Conservation (phyloP, 2,888 invertebrate genomes). For the Hirtodrosophila trivittata region DNA sequence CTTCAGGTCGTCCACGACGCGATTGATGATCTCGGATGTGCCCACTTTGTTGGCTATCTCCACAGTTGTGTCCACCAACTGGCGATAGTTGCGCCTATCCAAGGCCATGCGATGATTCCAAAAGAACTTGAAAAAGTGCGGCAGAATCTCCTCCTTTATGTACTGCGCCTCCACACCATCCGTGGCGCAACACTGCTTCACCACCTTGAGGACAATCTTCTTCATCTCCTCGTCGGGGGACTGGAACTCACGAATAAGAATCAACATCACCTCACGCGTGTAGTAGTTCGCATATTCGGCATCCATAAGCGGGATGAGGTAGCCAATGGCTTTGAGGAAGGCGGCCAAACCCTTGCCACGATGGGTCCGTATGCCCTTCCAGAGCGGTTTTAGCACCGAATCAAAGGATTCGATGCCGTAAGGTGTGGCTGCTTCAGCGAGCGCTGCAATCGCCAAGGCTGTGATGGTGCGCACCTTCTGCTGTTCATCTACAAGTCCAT, state of each 20-base stretch:
- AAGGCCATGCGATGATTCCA: conserved; percentile 99
- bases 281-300: conserved; percentile 99
- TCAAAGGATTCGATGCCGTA: conserved; percentile 99
- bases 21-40: conserved; percentile 99
- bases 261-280: conserved; percentile 96
- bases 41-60: conserved; percentile 99
- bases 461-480: conserved; percentile 99
- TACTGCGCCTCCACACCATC: conserved; percentile 99
- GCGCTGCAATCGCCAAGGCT: conserved; percentile 97
- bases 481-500: conserved; percentile 98
- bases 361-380: conserved; percentile 98
- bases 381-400: conserved; percentile 98
- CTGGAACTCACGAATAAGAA: conserved; percentile 99
- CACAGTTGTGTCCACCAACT: conserved; percentile 99
- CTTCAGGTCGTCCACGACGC: conserved; percentile 99
- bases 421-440: conserved; percentile 99
- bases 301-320: conserved; percentile 99
- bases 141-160: conserved; percentile 99
- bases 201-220: conserved; percentile 99
- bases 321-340: conserved; percentile 99
- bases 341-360: conserved; percentile 97
- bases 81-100: conserved; percentile 98
- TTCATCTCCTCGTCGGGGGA: conserved; percentile 99
- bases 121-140: conserved; percentile 99
- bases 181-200: conserved; percentile 99